Conservation (phyloP, 2,797 vertebrate species). For the Bufotes viridis region DNA sequence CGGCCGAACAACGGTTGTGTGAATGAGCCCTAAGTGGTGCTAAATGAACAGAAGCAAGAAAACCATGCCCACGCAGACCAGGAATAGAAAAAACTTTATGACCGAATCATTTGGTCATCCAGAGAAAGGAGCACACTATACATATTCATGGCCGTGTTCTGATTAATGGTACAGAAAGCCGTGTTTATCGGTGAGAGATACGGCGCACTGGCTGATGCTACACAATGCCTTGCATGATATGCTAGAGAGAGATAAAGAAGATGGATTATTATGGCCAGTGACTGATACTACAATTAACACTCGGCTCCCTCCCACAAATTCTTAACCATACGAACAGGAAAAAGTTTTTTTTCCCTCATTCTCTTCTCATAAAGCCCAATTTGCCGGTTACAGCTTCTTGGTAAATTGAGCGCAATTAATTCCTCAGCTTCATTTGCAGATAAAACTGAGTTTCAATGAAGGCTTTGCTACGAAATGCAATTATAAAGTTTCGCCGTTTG, state of each 20-base stretch:
- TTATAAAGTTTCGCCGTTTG: constrained; percentile 13
- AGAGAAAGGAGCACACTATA: not conserved
- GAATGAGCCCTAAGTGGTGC: too few relatives aligned
- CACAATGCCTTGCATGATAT: constrained; percentile 28
- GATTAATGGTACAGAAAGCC: not conserved
- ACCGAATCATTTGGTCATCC: constrained; percentile 6
- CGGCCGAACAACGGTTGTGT: too few relatives aligned
- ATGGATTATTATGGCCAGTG: constrained; percentile 15
- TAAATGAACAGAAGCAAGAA: not conserved
- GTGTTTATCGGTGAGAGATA: constrained; percentile 42
- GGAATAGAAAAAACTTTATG: not conserved
- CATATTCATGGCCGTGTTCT: constrained; percentile 32
- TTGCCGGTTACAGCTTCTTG: not conserved
- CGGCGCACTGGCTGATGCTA: not conserved
- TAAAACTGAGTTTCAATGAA: constrained; percentile 11
- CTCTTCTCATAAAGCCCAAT: not conserved
- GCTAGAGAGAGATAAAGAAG: constrained; percentile 28
- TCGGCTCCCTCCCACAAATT: not conserved
- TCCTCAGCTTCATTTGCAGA: not conserved
- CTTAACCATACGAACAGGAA: not conserved
- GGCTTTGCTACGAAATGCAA: not conserved
- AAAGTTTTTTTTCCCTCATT: not conserved
- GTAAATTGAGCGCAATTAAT: constrained; percentile 20
- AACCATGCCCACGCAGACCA: not conserved
- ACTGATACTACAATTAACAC: constrained; percentile 34